Conservation (phyloP, 2,888 invertebrate genomes). For the Andrena marginata region DNA sequence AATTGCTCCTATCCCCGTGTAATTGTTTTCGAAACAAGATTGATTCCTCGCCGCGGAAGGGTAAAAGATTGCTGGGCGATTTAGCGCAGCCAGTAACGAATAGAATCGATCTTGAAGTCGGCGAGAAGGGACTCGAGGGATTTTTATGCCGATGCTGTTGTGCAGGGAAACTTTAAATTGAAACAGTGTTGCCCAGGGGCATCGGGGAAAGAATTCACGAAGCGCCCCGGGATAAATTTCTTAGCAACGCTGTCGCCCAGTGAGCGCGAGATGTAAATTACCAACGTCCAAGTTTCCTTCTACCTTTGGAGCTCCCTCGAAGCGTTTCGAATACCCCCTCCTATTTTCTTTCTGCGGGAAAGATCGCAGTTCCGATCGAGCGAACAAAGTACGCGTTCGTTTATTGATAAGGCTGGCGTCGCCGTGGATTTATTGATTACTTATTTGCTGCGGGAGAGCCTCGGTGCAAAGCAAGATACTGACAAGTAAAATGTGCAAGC, state of each 20-base stretch:
- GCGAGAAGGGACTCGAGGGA: conserved; percentile 10
- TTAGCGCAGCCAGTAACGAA: conserved; percentile 1
- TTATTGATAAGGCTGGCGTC: conserved; percentile 36
- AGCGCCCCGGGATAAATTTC: conserved; percentile 50
- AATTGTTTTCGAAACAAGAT: not conserved
- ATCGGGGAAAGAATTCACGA: conserved; percentile 47
- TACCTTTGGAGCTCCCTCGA: not conserved
- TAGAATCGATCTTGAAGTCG: conserved; percentile 16
- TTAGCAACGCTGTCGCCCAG: conserved; percentile 18
- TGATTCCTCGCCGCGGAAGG: not conserved
- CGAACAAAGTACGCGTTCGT: conserved; percentile 27
- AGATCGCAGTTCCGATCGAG: not conserved
- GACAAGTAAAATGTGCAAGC: not conserved
- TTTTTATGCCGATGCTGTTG: conserved; percentile 33
- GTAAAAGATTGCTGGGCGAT: not conserved
- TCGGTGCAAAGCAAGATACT: not conserved
- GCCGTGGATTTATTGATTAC: conserved; percentile 17
- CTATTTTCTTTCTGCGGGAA: not conserved
- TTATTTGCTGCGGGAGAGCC: conserved; percentile 2
- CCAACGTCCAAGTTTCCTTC: conserved; percentile 31
- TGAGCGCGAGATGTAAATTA: conserved; percentile 50
- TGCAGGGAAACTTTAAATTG: conserved; percentile 69
- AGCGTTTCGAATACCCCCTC: not conserved
- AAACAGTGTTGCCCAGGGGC: conserved; percentile 35
- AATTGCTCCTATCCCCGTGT: not conserved